Evolutionary conservation across 2,888 invertebrate genomes (phyloP).

Genomic region (Byasa hedistus): DNA sequence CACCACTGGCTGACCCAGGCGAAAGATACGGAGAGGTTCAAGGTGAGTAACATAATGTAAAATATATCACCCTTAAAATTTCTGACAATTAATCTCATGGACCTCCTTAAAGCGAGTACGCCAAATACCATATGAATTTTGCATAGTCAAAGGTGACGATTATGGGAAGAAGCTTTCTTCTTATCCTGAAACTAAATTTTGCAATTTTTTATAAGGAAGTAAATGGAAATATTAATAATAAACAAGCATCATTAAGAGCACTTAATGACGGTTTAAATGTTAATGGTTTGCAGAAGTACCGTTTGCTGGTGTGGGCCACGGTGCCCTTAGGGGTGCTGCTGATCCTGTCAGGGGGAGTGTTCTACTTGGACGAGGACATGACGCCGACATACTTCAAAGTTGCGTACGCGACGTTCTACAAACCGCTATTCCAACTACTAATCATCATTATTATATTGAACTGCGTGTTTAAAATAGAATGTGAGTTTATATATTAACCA

Average conservation of each 20-base stretch:
- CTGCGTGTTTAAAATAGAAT: constrained; percentile 57
- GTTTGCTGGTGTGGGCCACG: constrained; percentile 51
- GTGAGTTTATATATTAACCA: constrained; percentile 42
- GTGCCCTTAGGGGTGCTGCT: constrained; percentile 54
- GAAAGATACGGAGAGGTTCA: constrained; percentile 49
- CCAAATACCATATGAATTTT: too few relatives aligned
- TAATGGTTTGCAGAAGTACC: constrained; percentile 48
- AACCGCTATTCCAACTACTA: constrained; percentile 55
- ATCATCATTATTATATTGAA: constrained; percentile 49
- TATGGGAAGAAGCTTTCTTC: too few relatives aligned
- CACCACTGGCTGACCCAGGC: constrained; percentile 53
- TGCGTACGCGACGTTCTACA: constrained; percentile 58
- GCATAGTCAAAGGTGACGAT: too few relatives aligned
- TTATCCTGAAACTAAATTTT: too few relatives aligned
- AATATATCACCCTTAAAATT: too few relatives aligned
- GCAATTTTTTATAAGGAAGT: too few relatives aligned
- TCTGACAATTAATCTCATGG: too few relatives aligned
- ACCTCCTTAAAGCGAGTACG: too few relatives aligned
- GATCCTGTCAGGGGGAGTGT: constrained; percentile 62
- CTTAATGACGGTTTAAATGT: background rate
- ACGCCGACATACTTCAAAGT: constrained; percentile 39
- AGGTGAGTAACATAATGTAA: constrained; percentile 41
- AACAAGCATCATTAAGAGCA: too few relatives aligned
- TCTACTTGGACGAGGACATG: constrained; percentile 51
- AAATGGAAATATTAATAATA: too few relatives aligned